These are phyloP conservation scores for Pelmatolapia mariae DNA, from an alignment of 2,113 vertebrate genomes.

Conservation along the genomic window DNA sequence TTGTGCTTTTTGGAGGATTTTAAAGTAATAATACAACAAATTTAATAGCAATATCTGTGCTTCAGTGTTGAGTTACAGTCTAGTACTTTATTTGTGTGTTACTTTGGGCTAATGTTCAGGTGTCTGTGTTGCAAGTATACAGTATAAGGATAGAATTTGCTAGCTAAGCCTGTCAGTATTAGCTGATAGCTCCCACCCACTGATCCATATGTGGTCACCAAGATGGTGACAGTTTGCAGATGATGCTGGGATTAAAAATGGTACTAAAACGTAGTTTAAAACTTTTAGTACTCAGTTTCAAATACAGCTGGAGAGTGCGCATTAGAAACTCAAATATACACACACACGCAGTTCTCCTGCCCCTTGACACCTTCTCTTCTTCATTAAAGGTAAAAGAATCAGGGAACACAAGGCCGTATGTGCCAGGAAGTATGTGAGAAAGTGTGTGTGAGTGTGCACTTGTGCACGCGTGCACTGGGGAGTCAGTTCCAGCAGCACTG, in stretches of 20 bases:
- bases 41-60: not conserved
- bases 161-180: not conserved
- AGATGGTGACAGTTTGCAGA: not conserved
- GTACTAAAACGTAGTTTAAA: not conserved
- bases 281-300: conserved; percentile 7
- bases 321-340: not conserved
- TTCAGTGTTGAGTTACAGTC: not conserved
- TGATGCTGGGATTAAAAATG: not conserved
- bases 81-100: not conserved
- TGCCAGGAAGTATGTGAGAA: not conserved
- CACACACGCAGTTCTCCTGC: not conserved
- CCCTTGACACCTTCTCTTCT: conserved; percentile 39
- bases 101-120: not conserved
- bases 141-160: not conserved
- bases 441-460: not conserved
- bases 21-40: not conserved
- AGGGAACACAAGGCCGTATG: conserved; percentile 38
- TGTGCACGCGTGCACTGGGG: conserved; percentile 17
- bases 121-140: not conserved
- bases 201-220: not conserved
- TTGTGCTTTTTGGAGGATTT: not conserved
- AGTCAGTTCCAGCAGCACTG: conserved; percentile 50
- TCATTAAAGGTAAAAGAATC: conserved; percentile 64
- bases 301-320: not conserved
- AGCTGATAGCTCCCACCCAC: not conserved